phyloP scores from a whole-genome alignment of 1,140 invertebrate genomes.

The Cotesia typhae region DNA sequence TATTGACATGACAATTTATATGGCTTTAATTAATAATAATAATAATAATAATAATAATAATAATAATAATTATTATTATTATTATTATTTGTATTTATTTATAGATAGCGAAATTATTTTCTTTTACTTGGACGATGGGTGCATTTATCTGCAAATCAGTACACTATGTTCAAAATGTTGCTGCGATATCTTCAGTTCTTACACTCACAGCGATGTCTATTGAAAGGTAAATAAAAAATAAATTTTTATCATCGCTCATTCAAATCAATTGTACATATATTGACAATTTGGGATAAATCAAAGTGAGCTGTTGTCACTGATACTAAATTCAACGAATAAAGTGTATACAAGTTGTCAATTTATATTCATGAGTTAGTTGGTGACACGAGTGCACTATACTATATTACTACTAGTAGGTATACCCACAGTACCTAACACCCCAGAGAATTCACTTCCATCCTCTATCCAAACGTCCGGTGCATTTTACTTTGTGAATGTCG shows the following conservation, averaged over 20 bases:
- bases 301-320: no score
- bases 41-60: no score
- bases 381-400: background rate
- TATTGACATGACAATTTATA: no score
- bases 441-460: no score
- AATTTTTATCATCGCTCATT: background rate
- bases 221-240: slow-evolving; percentile 70
- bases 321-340: no score
- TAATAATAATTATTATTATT: no score
- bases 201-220: slow-evolving; percentile 82
- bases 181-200: slow-evolving; percentile 79
- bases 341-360: slow-evolving; percentile 7
- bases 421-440: no score
- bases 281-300: background rate
- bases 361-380: slow-evolving; percentile 32
- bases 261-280: no score
- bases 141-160: slow-evolving; percentile 76
- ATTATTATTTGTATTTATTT: slow-evolving; percentile 46
- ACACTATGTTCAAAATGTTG: slow-evolving; percentile 81
- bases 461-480: no score
- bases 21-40: background rate
- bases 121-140: slow-evolving; percentile 79
- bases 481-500: background rate
- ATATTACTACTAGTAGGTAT: background rate
- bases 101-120: slow-evolving; percentile 78